Conservation (phyloP, 2,888 invertebrate species). For the Calameuta pallipes region DNA sequence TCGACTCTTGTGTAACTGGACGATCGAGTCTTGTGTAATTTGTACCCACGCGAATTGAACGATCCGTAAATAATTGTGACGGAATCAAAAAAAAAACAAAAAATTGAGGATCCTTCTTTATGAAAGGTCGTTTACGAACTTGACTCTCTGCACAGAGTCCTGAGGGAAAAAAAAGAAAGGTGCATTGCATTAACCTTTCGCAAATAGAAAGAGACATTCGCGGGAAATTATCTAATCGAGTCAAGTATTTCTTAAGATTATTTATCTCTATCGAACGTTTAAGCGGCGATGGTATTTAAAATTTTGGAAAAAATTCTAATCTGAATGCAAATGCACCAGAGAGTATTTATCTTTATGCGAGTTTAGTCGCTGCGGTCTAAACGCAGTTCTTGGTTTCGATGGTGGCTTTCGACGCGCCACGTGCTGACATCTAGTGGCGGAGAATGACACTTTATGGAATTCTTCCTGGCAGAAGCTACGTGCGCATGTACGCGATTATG, state of each 20-base stretch:
- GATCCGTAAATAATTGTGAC: not conserved
- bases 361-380: not conserved
- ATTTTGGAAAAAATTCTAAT: too few species aligned
- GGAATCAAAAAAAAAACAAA: not conserved
- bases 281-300: not conserved
- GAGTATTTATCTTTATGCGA: not conserved
- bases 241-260: not conserved
- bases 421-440: not conserved
- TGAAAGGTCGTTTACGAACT: not conserved
- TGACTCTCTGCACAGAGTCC: not conserved
- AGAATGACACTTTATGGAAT: not conserved
- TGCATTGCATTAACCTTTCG: slow-evolving; percentile 4
- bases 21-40: not conserved
- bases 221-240: not conserved
- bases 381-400: not conserved
- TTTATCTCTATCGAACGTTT: not conserved
- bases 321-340: too few species aligned
- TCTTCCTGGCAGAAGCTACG: not conserved
- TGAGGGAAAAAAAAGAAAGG: not conserved
- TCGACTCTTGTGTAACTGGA: not conserved
- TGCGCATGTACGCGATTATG: not conserved
- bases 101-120: not conserved
- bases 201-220: not conserved
- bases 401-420: not conserved
- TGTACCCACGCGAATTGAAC: not conserved